phyloP scores from a whole-genome alignment of 37 sponge, comb jelly and placozoan genomes.

The Haliclona indistincta region DNA sequence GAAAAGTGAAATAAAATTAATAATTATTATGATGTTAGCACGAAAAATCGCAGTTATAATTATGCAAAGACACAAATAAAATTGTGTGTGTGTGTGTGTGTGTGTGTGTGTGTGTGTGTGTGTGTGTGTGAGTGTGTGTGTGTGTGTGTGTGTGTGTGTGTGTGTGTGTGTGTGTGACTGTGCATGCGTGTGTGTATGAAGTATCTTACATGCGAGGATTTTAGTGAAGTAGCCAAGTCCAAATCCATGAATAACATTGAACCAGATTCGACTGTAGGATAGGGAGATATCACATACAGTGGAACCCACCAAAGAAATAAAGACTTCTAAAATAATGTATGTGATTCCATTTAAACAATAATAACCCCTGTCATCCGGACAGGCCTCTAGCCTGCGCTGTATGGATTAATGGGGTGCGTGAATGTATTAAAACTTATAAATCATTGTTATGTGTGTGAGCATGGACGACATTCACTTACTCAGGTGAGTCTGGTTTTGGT shows the following conservation, averaged over 20 bases:
- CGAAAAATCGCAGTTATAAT: not conserved
- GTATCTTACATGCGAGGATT: conserved; percentile 42
- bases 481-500: conserved; percentile 43
- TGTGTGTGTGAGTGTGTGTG: conserved; percentile 1
- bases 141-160: conserved; percentile 1
- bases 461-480: not conserved
- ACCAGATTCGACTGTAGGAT: conserved; percentile 61
- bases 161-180: not conserved
- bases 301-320: conserved; percentile 9
- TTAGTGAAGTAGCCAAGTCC: conserved; percentile 37
- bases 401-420: not conserved
- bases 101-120: not conserved
- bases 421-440: no score
- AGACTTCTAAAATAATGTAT: not conserved
- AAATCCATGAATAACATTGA: conserved; percentile 53
- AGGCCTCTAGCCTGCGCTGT: not conserved
- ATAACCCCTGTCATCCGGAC: conserved; percentile 10
- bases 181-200: not conserved
- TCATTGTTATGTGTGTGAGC: not conserved
- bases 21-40: conserved; percentile 1
- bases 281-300: no score
- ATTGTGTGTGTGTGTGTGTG: not conserved
- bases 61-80: not conserved
- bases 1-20: not conserved
- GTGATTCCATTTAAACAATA: conserved; percentile 1